A percentile compares a stretch with the other conserved stretches of the same genome.
phyloP scores from a whole-genome alignment of 2,113 vertebrate species.

The Prionailurus viverrinus region DNA sequence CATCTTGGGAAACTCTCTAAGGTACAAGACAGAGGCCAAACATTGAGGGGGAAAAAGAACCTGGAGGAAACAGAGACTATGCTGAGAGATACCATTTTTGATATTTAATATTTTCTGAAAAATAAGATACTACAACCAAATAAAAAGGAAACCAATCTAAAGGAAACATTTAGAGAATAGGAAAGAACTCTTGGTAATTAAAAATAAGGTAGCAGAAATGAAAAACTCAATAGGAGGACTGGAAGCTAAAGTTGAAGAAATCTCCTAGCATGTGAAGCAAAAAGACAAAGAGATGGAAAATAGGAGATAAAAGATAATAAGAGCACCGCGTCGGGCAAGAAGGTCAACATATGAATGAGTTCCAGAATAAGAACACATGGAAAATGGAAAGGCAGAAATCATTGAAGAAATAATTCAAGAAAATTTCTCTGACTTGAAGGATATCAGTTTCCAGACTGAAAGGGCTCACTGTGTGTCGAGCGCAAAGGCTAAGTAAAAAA shows the following conservation, averaged over 20 bases:
- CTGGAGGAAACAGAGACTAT: slow-evolving; percentile 34
- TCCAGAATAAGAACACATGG: background rate
- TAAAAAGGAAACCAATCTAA: slow-evolving; percentile 18
- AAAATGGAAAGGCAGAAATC: slow-evolving; percentile 10
- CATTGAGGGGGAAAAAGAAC: background rate
- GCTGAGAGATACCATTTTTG: background rate
- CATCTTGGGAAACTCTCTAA: background rate
- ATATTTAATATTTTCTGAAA: slow-evolving; percentile 61
- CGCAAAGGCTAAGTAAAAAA: background rate
- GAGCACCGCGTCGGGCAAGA: background rate
- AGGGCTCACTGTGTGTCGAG: background rate
- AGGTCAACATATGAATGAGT: background rate
- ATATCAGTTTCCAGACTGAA: background rate
- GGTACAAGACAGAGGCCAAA: background rate
- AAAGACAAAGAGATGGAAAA: background rate
- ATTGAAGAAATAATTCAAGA: slow-evolving; percentile 42
- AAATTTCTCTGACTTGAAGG: slow-evolving; percentile 26
- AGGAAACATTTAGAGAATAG: slow-evolving; percentile 5
- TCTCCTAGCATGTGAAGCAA: background rate
- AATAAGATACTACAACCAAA: slow-evolving; percentile 46
- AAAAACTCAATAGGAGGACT: slow-evolving; percentile 6
- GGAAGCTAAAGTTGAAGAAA: slow-evolving; percentile 30
- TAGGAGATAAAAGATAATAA: slow-evolving; percentile 20
- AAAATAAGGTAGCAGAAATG: slow-evolving; percentile 38
- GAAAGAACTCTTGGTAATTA: background rate